phyloP scores from a whole-genome alignment of 2,113 vertebrate genomes.

The Megaceryle torquata region DNA sequence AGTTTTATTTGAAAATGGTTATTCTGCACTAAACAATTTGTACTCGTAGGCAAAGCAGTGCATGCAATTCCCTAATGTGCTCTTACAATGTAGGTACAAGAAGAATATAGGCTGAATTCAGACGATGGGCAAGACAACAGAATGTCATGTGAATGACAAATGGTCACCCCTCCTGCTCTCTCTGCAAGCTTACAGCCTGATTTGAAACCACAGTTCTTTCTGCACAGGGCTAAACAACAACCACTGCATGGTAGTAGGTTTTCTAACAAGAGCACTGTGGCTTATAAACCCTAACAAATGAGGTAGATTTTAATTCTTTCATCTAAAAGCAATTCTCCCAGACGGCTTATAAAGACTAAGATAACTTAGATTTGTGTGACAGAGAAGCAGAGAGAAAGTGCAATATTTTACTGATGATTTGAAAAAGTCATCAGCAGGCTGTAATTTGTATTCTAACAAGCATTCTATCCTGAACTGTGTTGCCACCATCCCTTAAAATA shows the following conservation, averaged over 20 bases:
- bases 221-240: background rate
- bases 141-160: background rate
- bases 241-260: rapidly evolving
- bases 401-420: background rate
- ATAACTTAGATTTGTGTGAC: slow-evolving; percentile 14
- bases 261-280: background rate
- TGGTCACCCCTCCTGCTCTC: background rate
- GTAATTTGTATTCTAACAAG: background rate
- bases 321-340: slow-evolving; percentile 15
- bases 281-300: slow-evolving; percentile 15
- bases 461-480: background rate
- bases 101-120: background rate
- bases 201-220: background rate
- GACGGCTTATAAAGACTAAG: background rate
- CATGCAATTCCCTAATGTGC: background rate
- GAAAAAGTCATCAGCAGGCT: background rate
- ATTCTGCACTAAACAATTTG: background rate
- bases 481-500: background rate
- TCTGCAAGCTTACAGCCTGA: background rate
- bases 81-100: background rate
- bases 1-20: background rate
- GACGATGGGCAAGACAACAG: rapidly evolving
- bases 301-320: slow-evolving; percentile 28
- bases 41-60: background rate
- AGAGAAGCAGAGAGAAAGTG: background rate